Percentiles rank a stretch among this genome's conserved stretches.
Conservation (phyloP, 2,113 vertebrate species). For the Leptocoma aspasia region DNA sequence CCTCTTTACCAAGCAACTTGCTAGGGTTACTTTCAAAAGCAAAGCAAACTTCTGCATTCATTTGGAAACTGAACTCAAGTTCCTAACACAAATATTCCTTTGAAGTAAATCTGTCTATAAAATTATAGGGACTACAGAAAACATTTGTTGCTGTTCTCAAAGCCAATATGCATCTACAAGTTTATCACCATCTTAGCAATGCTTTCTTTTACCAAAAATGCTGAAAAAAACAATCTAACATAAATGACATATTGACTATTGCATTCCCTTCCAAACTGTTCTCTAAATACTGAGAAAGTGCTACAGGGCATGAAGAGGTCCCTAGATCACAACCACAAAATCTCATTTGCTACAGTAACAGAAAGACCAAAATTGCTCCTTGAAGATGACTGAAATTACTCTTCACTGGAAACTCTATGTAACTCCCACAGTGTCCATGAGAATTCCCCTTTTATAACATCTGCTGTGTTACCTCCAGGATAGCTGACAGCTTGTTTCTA, state of each 20-base stretch:
- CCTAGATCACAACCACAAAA: neutral
- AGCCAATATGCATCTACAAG: neutral
- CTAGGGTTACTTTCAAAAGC: neutral
- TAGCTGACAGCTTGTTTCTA: neutral
- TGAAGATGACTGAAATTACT: neutral
- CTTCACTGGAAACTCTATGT: neutral
- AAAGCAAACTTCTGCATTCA: neutral
- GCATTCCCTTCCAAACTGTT: neutral
- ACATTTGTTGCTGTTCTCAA: neutral
- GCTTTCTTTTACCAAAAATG: neutral
- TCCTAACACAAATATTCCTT: neutral
- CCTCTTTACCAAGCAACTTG: neutral
- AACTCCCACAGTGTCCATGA: fast-evolving
- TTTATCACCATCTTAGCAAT: neutral
- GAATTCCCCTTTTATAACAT: neutral
- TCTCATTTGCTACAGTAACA: neutral
- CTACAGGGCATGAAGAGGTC: neutral
- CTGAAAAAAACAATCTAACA: neutral
- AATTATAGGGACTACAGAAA: neutral
- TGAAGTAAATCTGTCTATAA: neutral
- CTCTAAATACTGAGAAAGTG: neutral
- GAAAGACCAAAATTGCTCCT: neutral
- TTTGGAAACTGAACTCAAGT: neutral
- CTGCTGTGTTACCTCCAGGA: neutral
- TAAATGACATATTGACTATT: neutral